phyloP scores from a whole-genome alignment of 2,113 vertebrate genomes.

The Calidris pugnax region DNA sequence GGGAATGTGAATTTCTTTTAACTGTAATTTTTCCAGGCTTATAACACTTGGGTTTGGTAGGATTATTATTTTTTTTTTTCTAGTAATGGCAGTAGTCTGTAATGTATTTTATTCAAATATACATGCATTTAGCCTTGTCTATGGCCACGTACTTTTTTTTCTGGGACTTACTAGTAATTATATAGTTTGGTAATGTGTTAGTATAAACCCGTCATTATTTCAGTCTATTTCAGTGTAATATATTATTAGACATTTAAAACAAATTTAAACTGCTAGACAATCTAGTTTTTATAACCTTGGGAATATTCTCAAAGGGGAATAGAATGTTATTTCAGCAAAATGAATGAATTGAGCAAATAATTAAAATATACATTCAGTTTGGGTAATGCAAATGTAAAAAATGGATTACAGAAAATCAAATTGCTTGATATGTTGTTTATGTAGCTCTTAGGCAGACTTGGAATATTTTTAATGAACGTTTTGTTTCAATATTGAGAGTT shows the following conservation, averaged over 20 bases:
- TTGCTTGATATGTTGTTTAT: neutral
- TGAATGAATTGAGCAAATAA: neutral
- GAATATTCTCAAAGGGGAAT: neutral
- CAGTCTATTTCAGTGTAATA: neutral
- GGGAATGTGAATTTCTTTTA: neutral
- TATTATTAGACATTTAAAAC: neutral
- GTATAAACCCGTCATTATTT: neutral
- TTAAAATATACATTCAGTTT: neutral
- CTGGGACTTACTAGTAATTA: neutral
- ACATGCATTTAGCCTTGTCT: neutral
- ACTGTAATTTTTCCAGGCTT: neutral
- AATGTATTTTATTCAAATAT: neutral
- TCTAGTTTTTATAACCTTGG: neutral
- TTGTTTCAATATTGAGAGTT: neutral
- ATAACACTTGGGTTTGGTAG: neutral
- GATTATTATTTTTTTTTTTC: neutral
- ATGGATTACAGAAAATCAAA: neutral
- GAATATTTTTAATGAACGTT: neutral
- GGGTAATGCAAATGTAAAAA: neutral
- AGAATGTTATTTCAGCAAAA: conserved; percentile 19
- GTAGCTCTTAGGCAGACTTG: neutral
- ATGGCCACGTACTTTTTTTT: neutral
- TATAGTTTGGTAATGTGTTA: neutral
- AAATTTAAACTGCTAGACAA: neutral
- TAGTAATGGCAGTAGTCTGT: neutral